Percentiles rank a stretch among this genome's conserved stretches.
phyloP scores from a whole-genome alignment of 2,113 vertebrate species.

The Myanophis thanlyinensis region DNA sequence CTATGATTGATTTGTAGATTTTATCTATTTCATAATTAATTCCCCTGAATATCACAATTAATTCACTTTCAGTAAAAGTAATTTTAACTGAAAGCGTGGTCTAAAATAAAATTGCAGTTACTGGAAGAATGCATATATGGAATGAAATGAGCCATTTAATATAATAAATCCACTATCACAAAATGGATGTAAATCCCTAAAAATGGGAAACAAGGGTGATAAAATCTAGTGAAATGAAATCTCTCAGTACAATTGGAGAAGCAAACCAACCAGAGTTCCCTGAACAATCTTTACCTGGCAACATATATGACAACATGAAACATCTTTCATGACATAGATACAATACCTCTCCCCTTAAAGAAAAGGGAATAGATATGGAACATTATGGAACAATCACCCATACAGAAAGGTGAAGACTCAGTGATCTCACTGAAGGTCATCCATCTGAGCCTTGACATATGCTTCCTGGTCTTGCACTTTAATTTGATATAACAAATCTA shows the following conservation, averaged over 20 bases:
- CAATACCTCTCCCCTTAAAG: not conserved
- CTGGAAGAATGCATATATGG: not conserved
- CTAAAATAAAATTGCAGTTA: not conserved
- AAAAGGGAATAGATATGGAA: not conserved
- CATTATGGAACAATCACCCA: not conserved
- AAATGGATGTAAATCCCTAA: not conserved
- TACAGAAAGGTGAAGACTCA: not conserved
- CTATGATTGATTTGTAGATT: not conserved
- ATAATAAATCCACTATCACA: not conserved
- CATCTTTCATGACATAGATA: not conserved
- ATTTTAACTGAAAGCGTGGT: not conserved
- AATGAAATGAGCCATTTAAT: not conserved
- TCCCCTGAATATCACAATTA: not conserved
- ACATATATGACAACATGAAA: not conserved
- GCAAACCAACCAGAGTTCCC: not conserved
- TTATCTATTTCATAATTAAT: not conserved
- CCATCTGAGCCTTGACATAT: not conserved
- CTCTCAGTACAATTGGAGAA: not conserved
- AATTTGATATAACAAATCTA: not conserved
- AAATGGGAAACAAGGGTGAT: not conserved
- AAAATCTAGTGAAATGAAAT: not conserved
- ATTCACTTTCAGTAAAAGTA: not conserved
- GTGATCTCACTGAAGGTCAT: not conserved
- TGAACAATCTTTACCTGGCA: not conserved
- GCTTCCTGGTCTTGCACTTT: not conserved